phyloP scores from a whole-genome alignment of 2,113 vertebrate species.

The human region DNA sequence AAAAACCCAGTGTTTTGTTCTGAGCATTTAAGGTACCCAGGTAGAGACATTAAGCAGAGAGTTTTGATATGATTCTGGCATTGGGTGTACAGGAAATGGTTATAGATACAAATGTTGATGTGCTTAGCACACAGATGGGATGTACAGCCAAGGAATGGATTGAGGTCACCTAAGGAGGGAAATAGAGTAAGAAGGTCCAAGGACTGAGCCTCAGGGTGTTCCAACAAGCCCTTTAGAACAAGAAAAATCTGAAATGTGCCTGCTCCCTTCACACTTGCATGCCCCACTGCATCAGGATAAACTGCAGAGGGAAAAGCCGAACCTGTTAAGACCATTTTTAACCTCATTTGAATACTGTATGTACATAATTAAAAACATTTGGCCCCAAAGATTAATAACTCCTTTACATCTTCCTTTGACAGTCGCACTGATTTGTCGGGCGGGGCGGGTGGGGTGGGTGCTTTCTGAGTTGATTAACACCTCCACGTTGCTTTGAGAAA shows the following conservation, averaged over 20 bases:
- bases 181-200: neutral
- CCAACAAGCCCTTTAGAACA: neutral
- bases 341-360: conserved; percentile 73
- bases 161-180: neutral
- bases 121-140: neutral
- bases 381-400: conserved; percentile 79
- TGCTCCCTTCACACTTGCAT: neutral
- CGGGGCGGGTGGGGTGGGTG: conserved; percentile 61
- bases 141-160: neutral
- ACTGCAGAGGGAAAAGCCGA: conserved; percentile 18
- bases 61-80: neutral
- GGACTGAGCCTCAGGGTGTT: neutral
- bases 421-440: conserved; percentile 73
- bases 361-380: conserved; percentile 80
- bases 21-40: neutral
- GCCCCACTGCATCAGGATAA: neutral
- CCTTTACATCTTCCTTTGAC: conserved; percentile 74
- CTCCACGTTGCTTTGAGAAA: conserved; percentile 79
- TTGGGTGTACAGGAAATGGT: neutral
- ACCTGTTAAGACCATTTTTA: conserved; percentile 55
- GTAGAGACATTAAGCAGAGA: neutral
- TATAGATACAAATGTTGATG: neutral
- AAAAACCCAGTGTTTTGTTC: neutral
- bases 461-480: conserved; percentile 80
- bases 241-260: neutral